A percentile compares a stretch with the other conserved stretches of the same genome.
Conservation (phyloP, 2,888 invertebrate species). For the Dysmachus trigonus region DNA sequence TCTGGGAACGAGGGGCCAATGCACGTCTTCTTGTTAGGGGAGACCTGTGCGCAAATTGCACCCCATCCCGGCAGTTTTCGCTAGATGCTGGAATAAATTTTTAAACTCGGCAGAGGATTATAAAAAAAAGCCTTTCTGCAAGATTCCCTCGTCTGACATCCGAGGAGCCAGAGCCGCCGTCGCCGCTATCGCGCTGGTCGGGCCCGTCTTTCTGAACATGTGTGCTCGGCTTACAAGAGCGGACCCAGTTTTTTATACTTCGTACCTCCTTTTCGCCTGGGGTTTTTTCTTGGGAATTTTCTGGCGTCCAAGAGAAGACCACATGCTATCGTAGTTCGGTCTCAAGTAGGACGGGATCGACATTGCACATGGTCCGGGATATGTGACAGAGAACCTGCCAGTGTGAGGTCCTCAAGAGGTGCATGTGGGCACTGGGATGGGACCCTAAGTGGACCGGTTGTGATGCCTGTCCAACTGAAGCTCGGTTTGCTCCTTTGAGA, state of each 20-base stretch:
- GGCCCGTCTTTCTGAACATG: not conserved
- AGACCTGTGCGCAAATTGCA: not conserved
- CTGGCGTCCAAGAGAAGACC: not conserved
- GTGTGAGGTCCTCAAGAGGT: conserved; percentile 24
- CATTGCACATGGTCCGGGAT: conserved; percentile 2
- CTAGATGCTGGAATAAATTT: not conserved
- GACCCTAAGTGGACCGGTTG: not conserved
- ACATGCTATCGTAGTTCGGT: not conserved
- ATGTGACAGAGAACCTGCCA: not conserved
- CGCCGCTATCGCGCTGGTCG: not conserved
- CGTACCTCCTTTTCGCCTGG: not conserved
- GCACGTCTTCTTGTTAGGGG: not conserved
- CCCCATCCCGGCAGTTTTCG: not conserved
- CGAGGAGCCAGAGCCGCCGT: not conserved
- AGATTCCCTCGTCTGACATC: not conserved
- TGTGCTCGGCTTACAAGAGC: not conserved
- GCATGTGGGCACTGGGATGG: not conserved
- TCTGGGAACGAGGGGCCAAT: not conserved
- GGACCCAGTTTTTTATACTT: not conserved
- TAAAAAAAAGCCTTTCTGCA: not conserved
- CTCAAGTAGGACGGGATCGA: not conserved
- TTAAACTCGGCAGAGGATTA: not conserved
- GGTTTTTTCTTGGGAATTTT: not conserved
- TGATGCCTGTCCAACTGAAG: not conserved
- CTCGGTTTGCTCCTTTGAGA: not conserved